Conservation (phyloP, 2,888 invertebrate genomes). For the Zhuqinia jingwanae region DNA sequence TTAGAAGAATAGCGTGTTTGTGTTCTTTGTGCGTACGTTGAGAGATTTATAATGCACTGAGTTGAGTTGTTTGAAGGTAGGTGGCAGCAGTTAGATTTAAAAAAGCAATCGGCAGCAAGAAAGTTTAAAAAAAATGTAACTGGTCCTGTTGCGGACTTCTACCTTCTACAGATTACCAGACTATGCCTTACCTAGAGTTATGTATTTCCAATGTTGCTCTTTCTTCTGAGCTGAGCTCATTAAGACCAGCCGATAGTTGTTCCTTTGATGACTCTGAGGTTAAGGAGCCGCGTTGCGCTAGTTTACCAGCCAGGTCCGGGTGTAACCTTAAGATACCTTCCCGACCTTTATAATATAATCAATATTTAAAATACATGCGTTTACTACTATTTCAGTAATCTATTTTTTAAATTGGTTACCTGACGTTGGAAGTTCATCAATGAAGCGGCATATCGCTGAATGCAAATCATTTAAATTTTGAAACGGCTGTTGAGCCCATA, state of each 20-base stretch:
- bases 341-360: slow-evolving; percentile 71
- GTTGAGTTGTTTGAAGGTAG: neutral
- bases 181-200: slow-evolving; percentile 81
- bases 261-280: slow-evolving; percentile 84
- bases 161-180: no score
- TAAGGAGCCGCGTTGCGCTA: slow-evolving; percentile 83
- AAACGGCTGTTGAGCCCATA: slow-evolving; percentile 82
- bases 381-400: neutral
- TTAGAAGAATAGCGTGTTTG: no score
- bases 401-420: no score
- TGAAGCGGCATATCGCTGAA: slow-evolving; percentile 83
- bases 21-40: no score
- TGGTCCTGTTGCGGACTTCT: no score
- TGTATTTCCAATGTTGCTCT: slow-evolving; percentile 82
- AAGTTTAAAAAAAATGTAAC: no score
- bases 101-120: neutral
- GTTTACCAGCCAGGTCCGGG: slow-evolving; percentile 85
- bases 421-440: slow-evolving; percentile 83
- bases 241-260: slow-evolving; percentile 84
- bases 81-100: neutral
- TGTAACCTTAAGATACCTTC: slow-evolving; percentile 83
- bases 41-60: no score
- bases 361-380: neutral
- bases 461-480: slow-evolving; percentile 82
- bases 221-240: slow-evolving; percentile 83